These are phyloP conservation scores for Leptopilina clavipes DNA, from an alignment of 1,140 invertebrate genomes.

Conservation along the genomic window DNA sequence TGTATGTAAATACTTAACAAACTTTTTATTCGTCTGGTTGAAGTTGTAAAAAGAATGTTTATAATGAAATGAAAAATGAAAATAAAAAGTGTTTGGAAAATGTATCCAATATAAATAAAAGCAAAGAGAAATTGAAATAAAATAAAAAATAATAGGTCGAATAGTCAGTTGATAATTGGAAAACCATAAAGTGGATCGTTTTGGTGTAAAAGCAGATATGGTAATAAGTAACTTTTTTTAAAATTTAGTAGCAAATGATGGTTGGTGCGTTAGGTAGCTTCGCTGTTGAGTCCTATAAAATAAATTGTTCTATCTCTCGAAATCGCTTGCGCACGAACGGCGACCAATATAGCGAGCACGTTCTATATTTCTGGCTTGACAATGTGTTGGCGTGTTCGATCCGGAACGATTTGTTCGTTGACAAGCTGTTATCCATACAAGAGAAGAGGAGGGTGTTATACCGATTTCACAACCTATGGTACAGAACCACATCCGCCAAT, in stretches of 20 bases:
- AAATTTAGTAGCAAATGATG: conserved; percentile 25
- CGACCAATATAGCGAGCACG: not conserved
- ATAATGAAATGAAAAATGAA: too few species aligned
- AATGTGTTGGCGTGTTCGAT: conserved; percentile 25
- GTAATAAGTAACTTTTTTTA: not conserved
- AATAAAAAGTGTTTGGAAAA: too few species aligned
- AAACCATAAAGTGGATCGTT: not conserved
- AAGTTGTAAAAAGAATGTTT: not conserved
- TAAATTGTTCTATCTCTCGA: conserved; percentile 14
- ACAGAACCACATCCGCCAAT: conserved; percentile 25
- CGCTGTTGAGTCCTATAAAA: not conserved
- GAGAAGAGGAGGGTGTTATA: not conserved
- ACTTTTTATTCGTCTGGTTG: not conserved
- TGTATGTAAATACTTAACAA: conserved; percentile 1
- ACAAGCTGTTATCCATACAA: conserved; percentile 29
- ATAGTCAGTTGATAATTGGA: too few species aligned
- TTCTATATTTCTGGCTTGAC: conserved; percentile 26
- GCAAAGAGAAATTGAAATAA: too few species aligned
- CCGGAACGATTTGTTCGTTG: conserved; percentile 27
- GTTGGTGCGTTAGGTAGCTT: conserved; percentile 14
- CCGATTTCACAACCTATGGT: not conserved
- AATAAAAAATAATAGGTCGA: too few species aligned
- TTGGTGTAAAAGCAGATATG: too few species aligned
- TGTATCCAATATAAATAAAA: too few species aligned
- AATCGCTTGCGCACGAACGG: not conserved